Evolutionary conservation across 2,113 vertebrate species (phyloP).

Genomic region (Melanerpes formicivorus): DNA sequence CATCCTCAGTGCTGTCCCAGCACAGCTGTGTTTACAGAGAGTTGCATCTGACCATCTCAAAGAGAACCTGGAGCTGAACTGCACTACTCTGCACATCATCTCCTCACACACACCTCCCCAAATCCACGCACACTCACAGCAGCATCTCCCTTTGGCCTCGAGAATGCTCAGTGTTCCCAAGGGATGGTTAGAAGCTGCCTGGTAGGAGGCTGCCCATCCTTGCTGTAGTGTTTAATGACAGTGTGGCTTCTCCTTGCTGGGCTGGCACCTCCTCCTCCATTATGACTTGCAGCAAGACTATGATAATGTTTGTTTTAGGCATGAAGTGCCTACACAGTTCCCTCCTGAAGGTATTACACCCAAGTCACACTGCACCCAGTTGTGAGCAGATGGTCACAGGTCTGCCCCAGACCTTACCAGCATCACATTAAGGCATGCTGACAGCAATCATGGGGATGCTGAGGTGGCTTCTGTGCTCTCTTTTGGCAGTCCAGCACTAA

Average conservation of each 20-base stretch:
- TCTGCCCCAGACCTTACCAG: neutral
- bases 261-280: neutral
- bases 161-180: neutral
- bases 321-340: neutral
- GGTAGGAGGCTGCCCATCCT: neutral
- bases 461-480: neutral
- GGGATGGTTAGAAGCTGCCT: neutral
- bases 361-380: neutral
- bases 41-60: neutral
- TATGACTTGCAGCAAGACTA: slow-evolving; percentile 7
- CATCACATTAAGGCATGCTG: neutral
- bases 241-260: neutral
- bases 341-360: neutral
- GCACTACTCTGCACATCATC: neutral
- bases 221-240: neutral
- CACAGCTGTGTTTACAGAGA: neutral
- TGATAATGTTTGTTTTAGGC: slow-evolving; percentile 18
- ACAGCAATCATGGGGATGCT: neutral
- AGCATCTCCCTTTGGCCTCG: neutral
- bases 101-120: neutral
- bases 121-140: neutral
- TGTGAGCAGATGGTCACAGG: neutral
- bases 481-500: neutral
- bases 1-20: neutral
- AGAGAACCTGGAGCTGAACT: neutral